Percentiles rank a stretch among this genome's conserved stretches.
These are phyloP conservation scores for Raphicerus campestris DNA, from an alignment of 2,113 vertebrate genomes.

Conservation along the genomic window DNA sequence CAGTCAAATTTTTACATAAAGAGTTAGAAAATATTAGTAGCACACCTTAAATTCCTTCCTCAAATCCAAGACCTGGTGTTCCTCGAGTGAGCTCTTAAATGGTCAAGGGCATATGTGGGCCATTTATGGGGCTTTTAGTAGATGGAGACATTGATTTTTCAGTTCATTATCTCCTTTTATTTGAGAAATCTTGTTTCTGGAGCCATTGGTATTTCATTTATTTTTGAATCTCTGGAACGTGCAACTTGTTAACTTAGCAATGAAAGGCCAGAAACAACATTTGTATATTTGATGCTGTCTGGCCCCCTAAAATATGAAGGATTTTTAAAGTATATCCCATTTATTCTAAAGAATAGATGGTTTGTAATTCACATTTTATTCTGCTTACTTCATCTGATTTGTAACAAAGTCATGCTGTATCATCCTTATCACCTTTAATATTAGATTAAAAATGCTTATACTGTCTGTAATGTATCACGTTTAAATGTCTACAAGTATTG, in stretches of 20 bases:
- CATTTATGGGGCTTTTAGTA: neutral
- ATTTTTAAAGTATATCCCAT: neutral
- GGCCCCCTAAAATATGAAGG: neutral
- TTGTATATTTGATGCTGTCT: neutral
- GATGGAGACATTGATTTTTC: neutral
- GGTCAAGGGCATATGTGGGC: neutral
- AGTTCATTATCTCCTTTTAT: neutral
- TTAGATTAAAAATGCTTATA: neutral
- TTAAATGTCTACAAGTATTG: neutral
- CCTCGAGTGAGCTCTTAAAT: neutral
- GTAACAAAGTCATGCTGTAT: neutral
- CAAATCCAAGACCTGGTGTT: neutral
- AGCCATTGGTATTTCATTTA: neutral
- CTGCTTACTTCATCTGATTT: neutral
- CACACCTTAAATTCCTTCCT: neutral
- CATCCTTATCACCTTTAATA: neutral
- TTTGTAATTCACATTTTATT: neutral
- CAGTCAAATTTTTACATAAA: neutral
- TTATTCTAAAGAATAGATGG: neutral
- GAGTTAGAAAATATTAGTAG: neutral
- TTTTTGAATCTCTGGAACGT: neutral
- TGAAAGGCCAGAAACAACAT: neutral
- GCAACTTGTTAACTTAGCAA: neutral
- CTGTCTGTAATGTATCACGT: neutral
- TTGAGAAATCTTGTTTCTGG: neutral